These are phyloP conservation scores for Magallana gigas DNA, from an alignment of 1,140 invertebrate species.

Conservation along the genomic window DNA sequence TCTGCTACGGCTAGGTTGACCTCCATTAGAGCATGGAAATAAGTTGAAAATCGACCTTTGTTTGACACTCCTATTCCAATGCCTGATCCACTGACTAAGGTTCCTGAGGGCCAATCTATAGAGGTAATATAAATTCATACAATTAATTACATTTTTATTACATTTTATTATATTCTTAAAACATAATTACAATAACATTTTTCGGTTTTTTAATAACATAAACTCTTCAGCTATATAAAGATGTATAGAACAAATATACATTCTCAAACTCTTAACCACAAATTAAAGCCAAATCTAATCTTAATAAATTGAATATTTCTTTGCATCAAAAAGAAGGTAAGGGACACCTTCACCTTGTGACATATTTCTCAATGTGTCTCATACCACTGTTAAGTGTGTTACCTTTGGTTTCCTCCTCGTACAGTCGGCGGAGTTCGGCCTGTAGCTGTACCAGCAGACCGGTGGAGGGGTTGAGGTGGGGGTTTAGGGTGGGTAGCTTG, in stretches of 20 bases:
- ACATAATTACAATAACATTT: no score
- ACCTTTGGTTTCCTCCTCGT: constrained; percentile 76
- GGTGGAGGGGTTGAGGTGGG: constrained; percentile 69
- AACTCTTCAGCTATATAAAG: no score
- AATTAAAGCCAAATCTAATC: no score
- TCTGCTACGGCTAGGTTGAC: constrained; percentile 76
- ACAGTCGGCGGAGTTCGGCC: constrained; percentile 74
- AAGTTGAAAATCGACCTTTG: constrained; percentile 75
- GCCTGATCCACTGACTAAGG: constrained; percentile 64
- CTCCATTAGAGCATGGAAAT: constrained; percentile 77
- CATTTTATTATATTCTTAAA: no score
- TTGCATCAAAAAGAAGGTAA: background rate
- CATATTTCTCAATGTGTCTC: background rate
- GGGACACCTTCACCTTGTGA: background rate
- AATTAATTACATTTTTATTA: no score
- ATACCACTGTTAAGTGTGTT: constrained; percentile 1
- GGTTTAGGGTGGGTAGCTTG: constrained; percentile 66
- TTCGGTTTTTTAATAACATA: no score
- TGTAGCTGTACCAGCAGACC: constrained; percentile 73
- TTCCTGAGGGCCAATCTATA: constrained; percentile 59
- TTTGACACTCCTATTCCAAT: constrained; percentile 74
- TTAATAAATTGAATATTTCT: background rate
- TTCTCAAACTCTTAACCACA: no score
- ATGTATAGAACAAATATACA: no score
- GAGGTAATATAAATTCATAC: no score